phyloP scores from a whole-genome alignment of 2,888 invertebrate genomes.

The Noctua comes region DNA sequence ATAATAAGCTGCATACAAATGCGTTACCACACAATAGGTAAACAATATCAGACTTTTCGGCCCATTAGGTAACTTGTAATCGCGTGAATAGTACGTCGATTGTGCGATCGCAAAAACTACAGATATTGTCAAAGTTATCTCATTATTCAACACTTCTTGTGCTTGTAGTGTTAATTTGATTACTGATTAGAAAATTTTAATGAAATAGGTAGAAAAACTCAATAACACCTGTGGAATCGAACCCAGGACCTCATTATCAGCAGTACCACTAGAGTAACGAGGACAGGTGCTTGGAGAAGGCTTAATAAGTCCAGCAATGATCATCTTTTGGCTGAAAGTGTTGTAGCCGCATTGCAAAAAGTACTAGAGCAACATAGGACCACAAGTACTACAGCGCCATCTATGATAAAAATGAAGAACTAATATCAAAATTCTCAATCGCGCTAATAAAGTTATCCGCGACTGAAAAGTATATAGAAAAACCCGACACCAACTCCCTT shows the following conservation, averaged over 20 bases:
- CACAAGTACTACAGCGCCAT: background rate
- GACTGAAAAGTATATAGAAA: background rate
- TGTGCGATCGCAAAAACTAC: conserved; percentile 48
- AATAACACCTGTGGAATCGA: background rate
- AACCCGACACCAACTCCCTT: too few species aligned
- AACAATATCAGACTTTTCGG: conserved; percentile 46
- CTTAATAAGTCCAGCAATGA: background rate
- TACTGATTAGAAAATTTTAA: background rate
- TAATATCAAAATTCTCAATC: background rate
- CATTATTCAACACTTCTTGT: conserved; percentile 49
- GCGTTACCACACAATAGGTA: conserved; percentile 36
- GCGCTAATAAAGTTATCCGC: background rate
- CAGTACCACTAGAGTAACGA: background rate
- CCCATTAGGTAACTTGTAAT: conserved; percentile 32
- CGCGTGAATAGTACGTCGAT: conserved; percentile 27
- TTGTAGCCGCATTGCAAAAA: too few species aligned
- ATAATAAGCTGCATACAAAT: conserved; percentile 22
- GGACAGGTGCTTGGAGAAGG: background rate
- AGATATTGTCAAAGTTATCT: conserved; percentile 58
- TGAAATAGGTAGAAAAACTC: background rate
- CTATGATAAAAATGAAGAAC: background rate
- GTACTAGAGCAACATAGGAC: background rate
- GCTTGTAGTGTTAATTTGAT: conserved; percentile 18
- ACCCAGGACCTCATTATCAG: background rate
- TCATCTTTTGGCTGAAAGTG: background rate